Evolutionary conservation across 1,140 invertebrate species (phyloP), one percentile per base, ranked within the genome.

Genomic region (Rhagoletis pomonella): DNA sequence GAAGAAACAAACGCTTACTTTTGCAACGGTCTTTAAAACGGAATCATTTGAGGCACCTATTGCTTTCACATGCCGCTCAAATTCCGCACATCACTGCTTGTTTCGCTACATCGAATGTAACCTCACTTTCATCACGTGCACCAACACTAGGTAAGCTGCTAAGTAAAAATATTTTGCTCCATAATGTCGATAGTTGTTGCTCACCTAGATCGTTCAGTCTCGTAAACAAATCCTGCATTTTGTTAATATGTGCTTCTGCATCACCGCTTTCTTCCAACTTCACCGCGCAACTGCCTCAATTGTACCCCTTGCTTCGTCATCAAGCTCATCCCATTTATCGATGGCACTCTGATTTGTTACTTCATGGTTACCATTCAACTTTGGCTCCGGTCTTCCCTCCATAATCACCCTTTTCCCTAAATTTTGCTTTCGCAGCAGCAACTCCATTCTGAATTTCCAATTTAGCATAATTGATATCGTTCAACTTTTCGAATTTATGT

Each of bases 201-300:
- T 84, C 87, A 19, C 87, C 87, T 17, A 87, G 19, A 42, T 81
- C 69, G 17, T 10, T 64, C 4, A 87, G 39, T 47, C 60, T 87
- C 14, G 64, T 64, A 42, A 84, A 84, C 42, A 84, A 47, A 84
- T 84, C 42, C 29, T 29, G 29, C 29, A 29, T 29, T 29, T 29
- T 29, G 29, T 29, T 29, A 29, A 29, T 29, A 29, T 87, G 87
- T 9, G 39, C 65, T 59, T 81, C 44, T 44, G 64, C 64, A 87
- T 87, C 86, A 67, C 59, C 86, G 29, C 64, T 29, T 87, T 87
- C 86, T 69, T 65, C 86, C 12, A 87, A 62, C 47, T 55, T 64
- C n/a, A 87, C 14, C 29, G 42, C 59, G 62, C 86, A 87, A 87
- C 65, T 87, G 55, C 85, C 85, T 50, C 29, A 29, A 86, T 86